A percentile compares a stretch with the other conserved stretches of the same genome.
Conservation (phyloP, 2,797 vertebrate species). For the Melanogrammus aeglefinus region DNA sequence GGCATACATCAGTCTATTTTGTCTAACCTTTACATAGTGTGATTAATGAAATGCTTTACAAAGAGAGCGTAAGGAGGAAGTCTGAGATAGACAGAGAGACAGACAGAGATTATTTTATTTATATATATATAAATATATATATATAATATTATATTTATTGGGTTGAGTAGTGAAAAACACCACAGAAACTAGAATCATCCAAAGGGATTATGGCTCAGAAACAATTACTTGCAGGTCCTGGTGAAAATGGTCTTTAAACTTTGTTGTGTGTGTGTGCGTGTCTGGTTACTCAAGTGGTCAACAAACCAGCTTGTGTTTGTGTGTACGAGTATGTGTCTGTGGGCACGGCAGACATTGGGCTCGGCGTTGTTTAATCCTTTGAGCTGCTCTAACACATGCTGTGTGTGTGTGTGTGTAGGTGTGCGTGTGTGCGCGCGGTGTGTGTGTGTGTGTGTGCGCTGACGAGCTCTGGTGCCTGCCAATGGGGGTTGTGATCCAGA, state of each 20-base stretch:
- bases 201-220: neutral
- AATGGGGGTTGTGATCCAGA: neutral
- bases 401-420: constrained; percentile 6
- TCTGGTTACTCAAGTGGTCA: neutral
- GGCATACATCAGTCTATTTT: too few relatives aligned
- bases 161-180: neutral
- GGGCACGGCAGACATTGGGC: neutral
- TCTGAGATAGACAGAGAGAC: too few relatives aligned
- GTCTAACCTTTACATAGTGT: neutral
- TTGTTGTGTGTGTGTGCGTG: neutral
- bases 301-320: neutral
- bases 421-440: constrained; percentile 9
- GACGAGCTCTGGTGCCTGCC: neutral
- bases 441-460: constrained; percentile 5
- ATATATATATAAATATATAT: too few relatives aligned
- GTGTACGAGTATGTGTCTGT: neutral
- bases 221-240: neutral
- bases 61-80: too few relatives aligned
- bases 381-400: neutral
- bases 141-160: too few relatives aligned
- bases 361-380: neutral
- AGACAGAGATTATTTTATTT: too few relatives aligned
- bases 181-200: neutral
- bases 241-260: neutral
- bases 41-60: neutral